Base-by-base conservation (phyloP, 2,888 invertebrate species). In the Plebejus anna region DNA sequence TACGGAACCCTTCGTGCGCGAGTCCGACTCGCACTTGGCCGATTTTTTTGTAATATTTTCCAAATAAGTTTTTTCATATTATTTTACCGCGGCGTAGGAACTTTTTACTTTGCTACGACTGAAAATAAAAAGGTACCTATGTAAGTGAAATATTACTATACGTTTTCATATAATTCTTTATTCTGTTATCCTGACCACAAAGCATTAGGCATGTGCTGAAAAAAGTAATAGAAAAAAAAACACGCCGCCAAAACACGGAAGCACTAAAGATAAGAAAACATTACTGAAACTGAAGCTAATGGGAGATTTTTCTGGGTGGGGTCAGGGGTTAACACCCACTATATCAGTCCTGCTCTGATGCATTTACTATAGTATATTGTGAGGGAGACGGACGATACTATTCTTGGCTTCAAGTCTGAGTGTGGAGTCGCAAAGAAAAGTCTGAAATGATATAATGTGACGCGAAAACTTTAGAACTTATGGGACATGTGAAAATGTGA, bases 291-390 rank as follows among this genome's bases (percentile, higher is more conserved):
- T 87, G 88, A 86, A 89, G 89, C 86, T 92, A 91, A 92, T 92
- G 92, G 91, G 88, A 84, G 87, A 90, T 91, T 88, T 90, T 91
- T 91, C 92, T 90, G 92, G 92, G 92, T 87, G 91, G 93, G 93
- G 92, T 92, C 87, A 91, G 86, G 91, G 94, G 92, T 92, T 85
- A 89, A 81, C 81, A 84, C 81, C 87, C 88, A 86, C 91, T 92
- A 92, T 92, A 92, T 80, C 83, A 84, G 84, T 83, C 83, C 81
- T 82, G 81, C 81, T 85, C 83, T 79, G 84, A 82, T 87, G 84
- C 85, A 86, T 85, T 84, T 84, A 83, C 83, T 82, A 81, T 84
- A 85, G 83, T 85, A 84, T 84, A 80, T 83, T 81, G 76, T 81
- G 88, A 88, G 87, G 80, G 89, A 86, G 91, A 90, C 83, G 88